These are phyloP conservation scores for Limnephilus auricula DNA, from an alignment of 2,888 invertebrate species.

Conservation along the genomic window DNA sequence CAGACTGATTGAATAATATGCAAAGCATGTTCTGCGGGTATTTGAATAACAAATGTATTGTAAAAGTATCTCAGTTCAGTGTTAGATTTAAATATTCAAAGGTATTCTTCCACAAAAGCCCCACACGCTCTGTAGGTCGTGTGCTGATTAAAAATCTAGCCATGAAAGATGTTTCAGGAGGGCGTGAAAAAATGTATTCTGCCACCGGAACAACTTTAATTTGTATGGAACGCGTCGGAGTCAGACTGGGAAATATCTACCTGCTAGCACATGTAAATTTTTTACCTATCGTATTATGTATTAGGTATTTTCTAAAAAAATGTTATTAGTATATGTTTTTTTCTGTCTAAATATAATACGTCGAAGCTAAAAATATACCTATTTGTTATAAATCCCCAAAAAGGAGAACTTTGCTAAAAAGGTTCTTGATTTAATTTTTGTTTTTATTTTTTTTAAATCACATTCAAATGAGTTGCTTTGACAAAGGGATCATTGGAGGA, in stretches of 20 bases:
- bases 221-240: background rate
- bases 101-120: slow-evolving; percentile 31
- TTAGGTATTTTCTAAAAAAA: too few relatives aligned
- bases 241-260: background rate
- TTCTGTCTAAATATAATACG: too few relatives aligned
- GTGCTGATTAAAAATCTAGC: slow-evolving; percentile 36
- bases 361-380: background rate
- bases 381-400: too few relatives aligned
- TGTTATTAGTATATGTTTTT: background rate
- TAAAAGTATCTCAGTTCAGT: slow-evolving; percentile 21
- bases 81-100: slow-evolving; percentile 36
- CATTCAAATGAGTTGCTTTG: background rate
- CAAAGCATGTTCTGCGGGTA: slow-evolving; percentile 22
- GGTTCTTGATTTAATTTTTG: too few relatives aligned
- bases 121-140: slow-evolving; percentile 39
- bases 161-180: slow-evolving; percentile 6
- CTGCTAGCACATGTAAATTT: background rate
- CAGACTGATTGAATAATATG: slow-evolving; percentile 33
- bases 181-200: slow-evolving; percentile 24
- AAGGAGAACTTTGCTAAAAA: too few relatives aligned
- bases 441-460: too few relatives aligned
- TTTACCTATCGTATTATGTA: background rate
- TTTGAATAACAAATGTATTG: slow-evolving; percentile 36
- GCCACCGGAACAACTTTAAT: background rate
- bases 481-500: background rate